phyloP scores from a whole-genome alignment of 30 jellyfish, hydroid and myxozoan species.

The Aurelia aurita complex sp. Pacific region DNA sequence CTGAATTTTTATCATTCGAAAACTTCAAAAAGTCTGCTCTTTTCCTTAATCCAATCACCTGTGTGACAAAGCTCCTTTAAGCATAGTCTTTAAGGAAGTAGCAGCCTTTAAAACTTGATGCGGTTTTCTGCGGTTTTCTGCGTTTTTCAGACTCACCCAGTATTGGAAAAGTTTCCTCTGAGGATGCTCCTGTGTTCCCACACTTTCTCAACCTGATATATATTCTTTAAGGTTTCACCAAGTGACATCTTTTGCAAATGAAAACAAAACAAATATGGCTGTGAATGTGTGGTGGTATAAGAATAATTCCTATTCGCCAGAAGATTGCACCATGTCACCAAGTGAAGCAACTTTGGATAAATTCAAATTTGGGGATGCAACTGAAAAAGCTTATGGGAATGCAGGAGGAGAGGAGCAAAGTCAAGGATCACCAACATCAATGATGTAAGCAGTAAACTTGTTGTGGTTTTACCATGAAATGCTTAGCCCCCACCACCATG shows the following conservation, averaged over 20 bases:
- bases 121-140: no score
- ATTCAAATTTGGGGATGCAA: conserved; percentile 55
- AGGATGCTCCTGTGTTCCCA: no score
- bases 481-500: no score
- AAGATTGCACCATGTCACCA: conserved; percentile 67
- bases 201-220: no score
- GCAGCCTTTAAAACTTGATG: no score
- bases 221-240: conserved; percentile 80
- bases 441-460: neutral
- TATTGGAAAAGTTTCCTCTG: no score
- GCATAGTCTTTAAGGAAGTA: no score
- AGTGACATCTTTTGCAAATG: conserved; percentile 85
- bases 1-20: no score
- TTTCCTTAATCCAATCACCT: no score
- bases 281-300: conserved; percentile 88
- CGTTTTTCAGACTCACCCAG: no score
- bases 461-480: neutral
- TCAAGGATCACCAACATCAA: neutral
- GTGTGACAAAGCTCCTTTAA: no score
- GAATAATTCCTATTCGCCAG: conserved; percentile 53
- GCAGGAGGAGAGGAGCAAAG: conserved; percentile 8
- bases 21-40: no score
- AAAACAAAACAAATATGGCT: conserved; percentile 81
- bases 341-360: conserved; percentile 76
- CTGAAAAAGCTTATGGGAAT: conserved; percentile 5